phyloP scores from a whole-genome alignment of 2,888 invertebrate species.

The Drosophila suboccidentalis region DNA sequence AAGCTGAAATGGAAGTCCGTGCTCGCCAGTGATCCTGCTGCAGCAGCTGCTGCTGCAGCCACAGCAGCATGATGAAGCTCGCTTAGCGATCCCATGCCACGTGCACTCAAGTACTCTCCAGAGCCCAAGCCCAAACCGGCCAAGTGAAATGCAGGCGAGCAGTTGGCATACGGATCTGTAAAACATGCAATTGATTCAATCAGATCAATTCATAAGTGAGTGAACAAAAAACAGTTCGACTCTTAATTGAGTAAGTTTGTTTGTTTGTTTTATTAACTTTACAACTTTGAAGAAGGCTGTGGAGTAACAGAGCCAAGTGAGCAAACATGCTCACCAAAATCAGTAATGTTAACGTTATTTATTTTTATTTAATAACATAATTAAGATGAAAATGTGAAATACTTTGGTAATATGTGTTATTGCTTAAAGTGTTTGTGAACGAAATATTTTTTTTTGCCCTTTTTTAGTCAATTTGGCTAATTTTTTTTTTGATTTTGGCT shows the following conservation, averaged over 20 bases:
- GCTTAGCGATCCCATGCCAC: constrained; percentile 84
- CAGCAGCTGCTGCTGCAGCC: constrained; percentile 76
- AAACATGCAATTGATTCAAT: background rate
- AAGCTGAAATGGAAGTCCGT: constrained; percentile 96
- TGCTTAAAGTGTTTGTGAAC: no score
- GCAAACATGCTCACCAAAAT: background rate
- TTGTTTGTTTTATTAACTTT: no score
- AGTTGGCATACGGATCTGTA: constrained; percentile 79
- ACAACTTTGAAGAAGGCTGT: no score
- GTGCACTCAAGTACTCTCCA: constrained; percentile 87
- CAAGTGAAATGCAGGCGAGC: constrained; percentile 83
- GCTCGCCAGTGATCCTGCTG: constrained; percentile 90
- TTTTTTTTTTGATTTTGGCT: no score
- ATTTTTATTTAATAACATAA: no score
- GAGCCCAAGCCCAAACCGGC: constrained; percentile 88
- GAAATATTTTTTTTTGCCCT: no score
- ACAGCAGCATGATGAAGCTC: constrained; percentile 87
- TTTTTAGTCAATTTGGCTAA: no score
- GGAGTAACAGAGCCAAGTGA: background rate
- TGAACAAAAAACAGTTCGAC: no score
- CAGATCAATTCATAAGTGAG: background rate
- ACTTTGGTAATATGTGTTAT: no score
- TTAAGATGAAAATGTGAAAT: no score
- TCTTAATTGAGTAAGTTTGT: no score
- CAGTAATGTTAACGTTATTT: no score